phyloP scores from a whole-genome alignment of 1,140 invertebrate genomes.

The Melitaea cinxia region DNA sequence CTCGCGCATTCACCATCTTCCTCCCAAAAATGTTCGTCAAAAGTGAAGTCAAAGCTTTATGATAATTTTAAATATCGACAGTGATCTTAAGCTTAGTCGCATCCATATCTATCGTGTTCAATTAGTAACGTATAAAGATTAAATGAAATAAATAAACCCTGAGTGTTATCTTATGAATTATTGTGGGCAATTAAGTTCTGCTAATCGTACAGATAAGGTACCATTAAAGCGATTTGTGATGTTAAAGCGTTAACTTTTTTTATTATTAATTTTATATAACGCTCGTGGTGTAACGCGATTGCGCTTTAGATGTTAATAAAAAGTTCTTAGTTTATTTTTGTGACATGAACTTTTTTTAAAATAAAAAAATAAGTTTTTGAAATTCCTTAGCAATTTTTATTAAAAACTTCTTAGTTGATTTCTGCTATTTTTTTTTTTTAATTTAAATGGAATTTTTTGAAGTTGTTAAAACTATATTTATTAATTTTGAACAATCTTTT shows the following conservation, averaged over 20 bases:
- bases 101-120: not conserved
- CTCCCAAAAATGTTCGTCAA: too few species aligned
- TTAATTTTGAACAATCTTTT: too few species aligned
- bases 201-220: conserved; percentile 13
- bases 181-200: conserved; percentile 18
- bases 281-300: conserved; percentile 2
- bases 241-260: not conserved
- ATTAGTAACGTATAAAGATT: not conserved
- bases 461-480: too few species aligned
- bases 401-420: too few species aligned
- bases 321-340: not conserved
- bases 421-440: too few species aligned
- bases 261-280: not conserved
- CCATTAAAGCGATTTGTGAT: conserved; percentile 14
- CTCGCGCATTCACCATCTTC: too few species aligned
- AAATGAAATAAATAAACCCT: conserved; percentile 7
- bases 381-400: not conserved
- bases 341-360: not conserved
- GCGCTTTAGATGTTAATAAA: not conserved
- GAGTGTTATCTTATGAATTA: conserved; percentile 16
- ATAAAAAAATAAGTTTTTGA: not conserved
- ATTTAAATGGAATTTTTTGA: too few species aligned
- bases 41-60: too few species aligned
- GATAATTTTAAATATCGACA: too few species aligned
- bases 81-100: too few species aligned